Percentiles rank a stretch among this genome's conserved stretches.
phyloP scores from a whole-genome alignment of 2,888 invertebrate species.

The Pristionchus exspectatus region DNA sequence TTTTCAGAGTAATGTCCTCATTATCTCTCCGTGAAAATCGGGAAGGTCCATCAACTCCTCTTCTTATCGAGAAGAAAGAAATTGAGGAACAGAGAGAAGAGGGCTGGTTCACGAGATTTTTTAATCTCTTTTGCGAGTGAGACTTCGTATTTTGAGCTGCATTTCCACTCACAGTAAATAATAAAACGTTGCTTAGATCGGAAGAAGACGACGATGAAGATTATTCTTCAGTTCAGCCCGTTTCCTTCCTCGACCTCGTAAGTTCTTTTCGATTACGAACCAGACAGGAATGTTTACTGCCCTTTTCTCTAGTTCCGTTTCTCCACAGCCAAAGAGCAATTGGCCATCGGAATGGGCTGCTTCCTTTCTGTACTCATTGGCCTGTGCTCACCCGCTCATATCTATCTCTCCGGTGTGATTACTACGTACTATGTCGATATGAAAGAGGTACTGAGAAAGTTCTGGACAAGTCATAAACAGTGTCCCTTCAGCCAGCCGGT shows the following conservation, averaged over 20 bases:
- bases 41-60: background rate
- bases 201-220: background rate
- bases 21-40: background rate
- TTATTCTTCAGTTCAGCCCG: background rate
- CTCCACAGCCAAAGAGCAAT: background rate
- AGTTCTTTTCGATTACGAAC: background rate
- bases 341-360: background rate
- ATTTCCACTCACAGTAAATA: background rate
- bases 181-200: background rate
- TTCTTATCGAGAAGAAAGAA: background rate
- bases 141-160: background rate
- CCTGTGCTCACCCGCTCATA: background rate
- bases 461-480: background rate
- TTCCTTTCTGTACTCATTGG: background rate
- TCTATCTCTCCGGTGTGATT: background rate
- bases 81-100: background rate
- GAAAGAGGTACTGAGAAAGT: background rate
- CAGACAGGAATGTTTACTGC: no score
- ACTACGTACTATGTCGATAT: background rate
- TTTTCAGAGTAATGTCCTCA: background rate
- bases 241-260: conserved; percentile 5
- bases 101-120: background rate
- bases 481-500: background rate
- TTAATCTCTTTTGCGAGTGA: background rate
- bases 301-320: background rate